A percentile compares a stretch with the other conserved stretches of the same genome.
Conservation (phyloP, 2,888 invertebrate genomes). For the Philereme transversata region DNA sequence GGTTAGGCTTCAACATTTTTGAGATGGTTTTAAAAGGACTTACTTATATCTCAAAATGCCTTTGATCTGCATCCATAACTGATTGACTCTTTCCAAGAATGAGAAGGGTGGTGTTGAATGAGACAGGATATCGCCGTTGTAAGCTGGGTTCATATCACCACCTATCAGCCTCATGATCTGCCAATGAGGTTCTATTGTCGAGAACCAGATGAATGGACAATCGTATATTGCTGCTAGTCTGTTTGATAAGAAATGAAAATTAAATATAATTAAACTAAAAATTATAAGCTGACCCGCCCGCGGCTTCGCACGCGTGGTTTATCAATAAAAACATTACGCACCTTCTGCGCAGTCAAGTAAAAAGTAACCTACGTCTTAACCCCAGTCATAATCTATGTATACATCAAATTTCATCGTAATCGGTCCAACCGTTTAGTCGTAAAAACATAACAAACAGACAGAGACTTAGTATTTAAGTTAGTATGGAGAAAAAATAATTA, state of each 20-base stretch:
- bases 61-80: constrained; percentile 39
- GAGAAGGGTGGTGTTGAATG: constrained; percentile 43
- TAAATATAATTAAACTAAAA: not conserved
- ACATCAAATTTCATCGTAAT: too few relatives aligned
- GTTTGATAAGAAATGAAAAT: not conserved
- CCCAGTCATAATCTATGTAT: too few relatives aligned
- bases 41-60: constrained; percentile 3
- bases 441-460: too few relatives aligned
- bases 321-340: too few relatives aligned
- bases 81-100: constrained; percentile 44
- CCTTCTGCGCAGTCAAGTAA: too few relatives aligned
- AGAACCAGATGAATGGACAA: constrained; percentile 59
- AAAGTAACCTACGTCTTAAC: too few relatives aligned
- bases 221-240: constrained; percentile 51
- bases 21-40: not conserved
- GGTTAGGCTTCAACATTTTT: too few relatives aligned
- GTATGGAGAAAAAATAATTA: too few relatives aligned
- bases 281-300: too few relatives aligned
- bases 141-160: constrained; percentile 49
- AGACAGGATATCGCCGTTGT: constrained; percentile 35
- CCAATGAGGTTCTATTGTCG: constrained; percentile 50
- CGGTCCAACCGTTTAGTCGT: too few relatives aligned
- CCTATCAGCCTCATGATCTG: constrained; percentile 44
- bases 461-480: too few relatives aligned
- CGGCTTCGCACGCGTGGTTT: too few relatives aligned